phyloP scores from a whole-genome alignment of 2,797 vertebrate genomes.

The Cirrhinus mrigala region DNA sequence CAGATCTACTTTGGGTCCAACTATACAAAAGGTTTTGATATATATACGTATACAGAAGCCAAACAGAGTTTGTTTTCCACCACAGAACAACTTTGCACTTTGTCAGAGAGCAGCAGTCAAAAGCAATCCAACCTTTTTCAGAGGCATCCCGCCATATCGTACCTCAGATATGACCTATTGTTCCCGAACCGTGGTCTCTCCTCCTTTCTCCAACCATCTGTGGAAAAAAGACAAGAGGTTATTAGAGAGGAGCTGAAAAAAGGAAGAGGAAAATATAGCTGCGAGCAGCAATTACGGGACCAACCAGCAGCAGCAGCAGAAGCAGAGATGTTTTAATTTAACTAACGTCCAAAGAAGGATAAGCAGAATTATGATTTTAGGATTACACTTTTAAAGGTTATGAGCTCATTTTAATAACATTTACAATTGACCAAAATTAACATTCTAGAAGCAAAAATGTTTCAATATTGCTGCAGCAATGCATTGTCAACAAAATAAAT shows the following conservation, averaged over 20 bases:
- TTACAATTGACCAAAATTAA: neutral
- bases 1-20: neutral
- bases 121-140: constrained; percentile 7
- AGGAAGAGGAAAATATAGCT: constrained; percentile 17
- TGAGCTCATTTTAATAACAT: neutral
- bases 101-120: neutral
- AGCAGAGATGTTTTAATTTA: constrained; percentile 2
- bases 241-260: constrained; percentile 40
- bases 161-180: constrained; percentile 49
- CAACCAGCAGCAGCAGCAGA: neutral
- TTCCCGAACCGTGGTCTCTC: constrained; percentile 13
- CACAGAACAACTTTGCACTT: constrained; percentile 9
- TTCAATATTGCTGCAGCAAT: neutral
- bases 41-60: neutral
- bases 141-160: neutral
- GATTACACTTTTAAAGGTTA: neutral
- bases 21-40: neutral
- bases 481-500: neutral
- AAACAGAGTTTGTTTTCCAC: neutral
- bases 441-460: neutral
- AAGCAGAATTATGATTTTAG: constrained; percentile 8
- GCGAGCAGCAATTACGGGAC: constrained; percentile 22
- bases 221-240: constrained; percentile 43
- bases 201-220: constrained; percentile 52
- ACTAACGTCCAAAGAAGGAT: neutral